These are phyloP conservation scores for Drosophila mauritiana DNA, from an alignment of 1,140 invertebrate genomes.

Conservation along the genomic window DNA sequence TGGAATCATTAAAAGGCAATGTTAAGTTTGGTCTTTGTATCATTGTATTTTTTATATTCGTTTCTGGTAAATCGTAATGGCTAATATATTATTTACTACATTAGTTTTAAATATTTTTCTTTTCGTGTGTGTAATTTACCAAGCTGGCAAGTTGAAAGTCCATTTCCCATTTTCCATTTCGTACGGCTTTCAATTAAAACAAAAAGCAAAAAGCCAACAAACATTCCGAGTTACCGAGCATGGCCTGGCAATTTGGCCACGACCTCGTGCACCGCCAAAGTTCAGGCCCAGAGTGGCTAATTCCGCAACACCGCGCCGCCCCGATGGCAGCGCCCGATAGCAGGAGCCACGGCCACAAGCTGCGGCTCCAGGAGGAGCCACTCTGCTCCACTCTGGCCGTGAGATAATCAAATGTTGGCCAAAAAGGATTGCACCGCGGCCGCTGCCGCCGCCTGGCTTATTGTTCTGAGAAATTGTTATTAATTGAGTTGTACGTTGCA, in stretches of 20 bases:
- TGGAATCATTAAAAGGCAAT: no score
- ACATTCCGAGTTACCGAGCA: constrained; percentile 42
- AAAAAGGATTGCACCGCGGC: constrained; percentile 31
- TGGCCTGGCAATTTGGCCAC: constrained; percentile 60
- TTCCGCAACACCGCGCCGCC: constrained; percentile 62
- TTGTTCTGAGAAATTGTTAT: constrained; percentile 81
- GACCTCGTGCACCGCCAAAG: constrained; percentile 64
- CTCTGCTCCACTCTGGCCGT: constrained; percentile 24
- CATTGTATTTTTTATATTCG: no score
- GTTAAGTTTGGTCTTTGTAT: neutral
- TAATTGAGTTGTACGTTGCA: constrained; percentile 74
- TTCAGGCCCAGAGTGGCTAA: constrained; percentile 63
- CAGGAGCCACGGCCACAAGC: constrained; percentile 23
- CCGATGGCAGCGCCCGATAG: constrained; percentile 63
- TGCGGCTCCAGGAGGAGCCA: constrained; percentile 17
- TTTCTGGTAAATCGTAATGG: no score
- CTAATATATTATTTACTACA: no score
- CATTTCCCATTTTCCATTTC: constrained; percentile 76
- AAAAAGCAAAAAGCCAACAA: constrained; percentile 40
- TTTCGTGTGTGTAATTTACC: constrained; percentile 60
- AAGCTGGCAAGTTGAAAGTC: constrained; percentile 59
- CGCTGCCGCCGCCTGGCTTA: constrained; percentile 40
- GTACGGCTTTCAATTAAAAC: constrained; percentile 77
- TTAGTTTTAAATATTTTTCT: neutral
- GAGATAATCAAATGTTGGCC: constrained; percentile 70